Percentiles rank a stretch among this genome's conserved stretches.
These are phyloP conservation scores for Leuciscus idus DNA, from an alignment of 2,113 vertebrate genomes.

Conservation along the genomic window DNA sequence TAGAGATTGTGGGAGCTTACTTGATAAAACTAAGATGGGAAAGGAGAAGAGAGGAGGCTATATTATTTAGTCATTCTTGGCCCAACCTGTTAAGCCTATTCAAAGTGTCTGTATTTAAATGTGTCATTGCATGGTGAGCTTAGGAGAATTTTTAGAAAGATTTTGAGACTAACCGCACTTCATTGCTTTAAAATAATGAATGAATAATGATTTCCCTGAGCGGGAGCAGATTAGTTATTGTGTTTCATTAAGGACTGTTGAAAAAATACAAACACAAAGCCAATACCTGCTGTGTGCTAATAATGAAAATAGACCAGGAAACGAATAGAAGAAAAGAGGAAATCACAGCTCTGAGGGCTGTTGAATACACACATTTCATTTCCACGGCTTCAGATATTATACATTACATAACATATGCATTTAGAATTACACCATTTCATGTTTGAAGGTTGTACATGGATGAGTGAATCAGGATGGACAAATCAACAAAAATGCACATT, in stretches of 20 bases:
- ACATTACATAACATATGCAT: background rate
- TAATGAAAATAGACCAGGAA: background rate
- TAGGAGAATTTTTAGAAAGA: background rate
- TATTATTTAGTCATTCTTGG: background rate
- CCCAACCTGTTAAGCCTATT: background rate
- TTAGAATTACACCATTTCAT: background rate
- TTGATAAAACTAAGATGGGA: background rate
- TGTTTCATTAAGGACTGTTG: background rate
- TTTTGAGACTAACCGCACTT: background rate
- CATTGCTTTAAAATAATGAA: background rate
- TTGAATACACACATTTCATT: background rate
- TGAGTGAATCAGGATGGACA: background rate
- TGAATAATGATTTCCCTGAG: constrained; percentile 21
- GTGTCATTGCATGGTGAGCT: background rate
- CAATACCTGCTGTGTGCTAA: constrained; percentile 9
- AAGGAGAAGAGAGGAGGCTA: background rate
- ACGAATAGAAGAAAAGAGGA: background rate
- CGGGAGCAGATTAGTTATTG: background rate
- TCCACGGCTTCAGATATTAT: background rate
- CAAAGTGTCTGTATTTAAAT: background rate
- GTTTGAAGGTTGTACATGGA: background rate
- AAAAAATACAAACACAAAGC: background rate
- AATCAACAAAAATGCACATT: constrained; percentile 11
- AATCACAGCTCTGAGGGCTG: background rate
- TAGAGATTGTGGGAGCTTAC: too few species aligned